A percentile compares a stretch with the other conserved stretches of the same genome.
phyloP scores from a whole-genome alignment of 2,888 invertebrate genomes.

The Listrodromus nycthemerus region DNA sequence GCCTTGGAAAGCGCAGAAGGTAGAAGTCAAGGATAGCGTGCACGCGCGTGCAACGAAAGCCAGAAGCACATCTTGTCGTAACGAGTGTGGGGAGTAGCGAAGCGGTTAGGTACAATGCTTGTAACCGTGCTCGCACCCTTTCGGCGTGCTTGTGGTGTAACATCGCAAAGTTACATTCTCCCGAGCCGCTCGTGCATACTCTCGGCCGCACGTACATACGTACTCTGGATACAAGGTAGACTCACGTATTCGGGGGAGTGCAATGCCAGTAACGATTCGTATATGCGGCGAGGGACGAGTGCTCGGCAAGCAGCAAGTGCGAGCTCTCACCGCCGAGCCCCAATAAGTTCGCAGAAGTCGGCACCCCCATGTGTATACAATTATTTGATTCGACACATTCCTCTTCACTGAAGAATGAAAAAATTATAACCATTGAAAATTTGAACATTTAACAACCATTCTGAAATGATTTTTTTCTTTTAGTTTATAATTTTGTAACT shows the following conservation, averaged over 20 bases:
- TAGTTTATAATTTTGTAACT: too few relatives aligned
- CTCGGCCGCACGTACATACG: constrained; percentile 30
- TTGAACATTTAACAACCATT: background rate
- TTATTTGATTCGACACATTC: constrained; percentile 50
- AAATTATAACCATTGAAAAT: background rate
- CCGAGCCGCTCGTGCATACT: constrained; percentile 70
- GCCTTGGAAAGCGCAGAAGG: constrained; percentile 8
- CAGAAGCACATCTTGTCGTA: constrained; percentile 82
- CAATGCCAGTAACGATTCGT: constrained; percentile 29
- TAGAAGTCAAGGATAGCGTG: constrained; percentile 47
- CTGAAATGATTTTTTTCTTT: too few relatives aligned
- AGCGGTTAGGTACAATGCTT: constrained; percentile 81
- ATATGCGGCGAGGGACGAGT: constrained; percentile 52
- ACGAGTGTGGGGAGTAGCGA: constrained; percentile 72
- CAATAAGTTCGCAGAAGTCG: constrained; percentile 77
- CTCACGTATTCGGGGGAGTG: constrained; percentile 43
- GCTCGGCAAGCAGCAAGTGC: constrained; percentile 56
- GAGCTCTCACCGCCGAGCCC: constrained; percentile 48
- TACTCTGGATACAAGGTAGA: constrained; percentile 12
- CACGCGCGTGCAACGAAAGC: constrained; percentile 72
- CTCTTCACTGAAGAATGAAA: background rate
- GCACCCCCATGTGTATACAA: constrained; percentile 63
- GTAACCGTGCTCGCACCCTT: constrained; percentile 78
- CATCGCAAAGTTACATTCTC: constrained; percentile 80
- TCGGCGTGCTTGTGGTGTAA: constrained; percentile 81